Evolutionary conservation across 2,797 vertebrate species (phyloP), one percentile per base, ranked within the genome.

Genomic region (Dipus sagitta): DNA sequence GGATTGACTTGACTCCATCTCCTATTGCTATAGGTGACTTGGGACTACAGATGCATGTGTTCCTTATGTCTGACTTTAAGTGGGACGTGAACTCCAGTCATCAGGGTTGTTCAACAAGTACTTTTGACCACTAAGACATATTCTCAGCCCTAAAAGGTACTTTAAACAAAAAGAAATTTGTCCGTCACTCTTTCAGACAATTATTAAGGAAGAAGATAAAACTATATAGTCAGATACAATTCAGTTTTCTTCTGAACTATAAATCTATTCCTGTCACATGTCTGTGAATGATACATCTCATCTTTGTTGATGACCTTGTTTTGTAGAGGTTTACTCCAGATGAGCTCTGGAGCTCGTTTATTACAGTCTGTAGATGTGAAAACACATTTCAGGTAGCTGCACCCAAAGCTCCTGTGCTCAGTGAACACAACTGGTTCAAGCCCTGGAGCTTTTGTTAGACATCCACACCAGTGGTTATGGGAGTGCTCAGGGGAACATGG

Each of bases 341-440:
- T n/a, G n/a, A n/a, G n/a, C n/a, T n/a, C n/a, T 89, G 30, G 42
- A 79, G n/a, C 86, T 82, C 47, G 87, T 88, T 88, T 89, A 77
- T 92, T 95, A 76, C 12, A 70, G 21, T 83, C 77, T 92, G 20
- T 70, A 78, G 67, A n/a, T 60, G 74, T 70, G 3, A 10, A 78
- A 74, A 88, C 30, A 23, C 32, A 88, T 91, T 86, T 86, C 91
- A 88, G 60, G 14, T 8, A 47, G 80, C 93, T 83, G 32, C 14
- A 30, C 34, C 23, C 20, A 75, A 75, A 89, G 32, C 1, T 68
- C 47, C 18, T 76, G 20, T 75, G 34, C 65, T 84, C 92, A 77
- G 70, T 9, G 54, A 75, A 3, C 28, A n/a, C 23, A 81, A 88
- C n/a, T 88, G 12, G n/a, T 24, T 20, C 8, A n/a, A 64, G 14